phyloP scores from a whole-genome alignment of 2,113 vertebrate species.

The Rhabdornis inornatus region DNA sequence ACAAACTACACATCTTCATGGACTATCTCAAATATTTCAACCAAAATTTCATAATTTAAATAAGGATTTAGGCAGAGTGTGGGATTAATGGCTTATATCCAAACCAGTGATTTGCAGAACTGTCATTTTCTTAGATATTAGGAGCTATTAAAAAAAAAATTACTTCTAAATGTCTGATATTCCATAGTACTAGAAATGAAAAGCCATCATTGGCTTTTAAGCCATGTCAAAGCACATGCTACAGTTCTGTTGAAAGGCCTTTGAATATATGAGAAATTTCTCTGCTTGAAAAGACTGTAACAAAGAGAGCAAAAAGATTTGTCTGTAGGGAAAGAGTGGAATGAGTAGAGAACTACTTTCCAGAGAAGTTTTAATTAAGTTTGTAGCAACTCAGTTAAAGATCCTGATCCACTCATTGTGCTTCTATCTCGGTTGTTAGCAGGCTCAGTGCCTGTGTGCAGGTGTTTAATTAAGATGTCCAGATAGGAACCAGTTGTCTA shows the following conservation, averaged over 20 bases:
- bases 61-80: not conserved
- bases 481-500: not conserved
- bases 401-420: not conserved
- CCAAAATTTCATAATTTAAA: not conserved
- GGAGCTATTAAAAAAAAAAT: not conserved
- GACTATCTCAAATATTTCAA: not conserved
- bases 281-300: not conserved
- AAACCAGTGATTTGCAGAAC: not conserved
- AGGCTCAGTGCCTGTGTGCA: not conserved
- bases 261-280: not conserved
- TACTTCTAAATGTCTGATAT: not conserved
- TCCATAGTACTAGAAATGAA: not conserved
- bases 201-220: not conserved
- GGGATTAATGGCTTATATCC: not conserved
- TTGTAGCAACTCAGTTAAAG: not conserved
- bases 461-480: not conserved
- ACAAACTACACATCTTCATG: not conserved
- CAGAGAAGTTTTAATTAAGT: not conserved
- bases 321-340: not conserved
- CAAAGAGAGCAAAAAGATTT: not conserved
- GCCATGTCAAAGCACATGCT: not conserved
- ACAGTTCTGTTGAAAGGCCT: not conserved
- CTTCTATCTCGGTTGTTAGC: not conserved
- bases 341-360: not conserved
- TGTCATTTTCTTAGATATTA: not conserved